phyloP scores from a whole-genome alignment of 2,888 invertebrate genomes.

The Laspeyria flexula region DNA sequence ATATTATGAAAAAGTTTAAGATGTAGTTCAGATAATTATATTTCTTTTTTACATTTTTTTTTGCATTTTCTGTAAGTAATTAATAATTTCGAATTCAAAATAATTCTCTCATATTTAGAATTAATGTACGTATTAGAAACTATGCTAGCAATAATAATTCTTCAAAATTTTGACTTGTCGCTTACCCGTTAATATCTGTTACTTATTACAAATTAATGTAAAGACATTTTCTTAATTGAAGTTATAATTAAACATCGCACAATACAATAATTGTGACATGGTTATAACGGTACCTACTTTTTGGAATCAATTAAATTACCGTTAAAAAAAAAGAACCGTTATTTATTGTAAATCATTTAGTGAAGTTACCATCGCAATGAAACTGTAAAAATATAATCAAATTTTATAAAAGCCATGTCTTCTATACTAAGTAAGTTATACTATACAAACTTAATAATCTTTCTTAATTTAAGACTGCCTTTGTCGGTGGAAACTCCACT shows the following conservation, averaged over 20 bases:
- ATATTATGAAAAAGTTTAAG: no score
- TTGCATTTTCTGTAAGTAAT: no score
- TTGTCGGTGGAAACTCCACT: no score
- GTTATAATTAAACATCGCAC: not conserved
- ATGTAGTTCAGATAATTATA: no score
- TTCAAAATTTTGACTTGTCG: not conserved
- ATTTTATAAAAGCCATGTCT: not conserved
- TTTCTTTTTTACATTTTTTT: no score
- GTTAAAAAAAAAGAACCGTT: not conserved
- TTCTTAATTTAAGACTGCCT: no score
- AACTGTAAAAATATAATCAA: not conserved
- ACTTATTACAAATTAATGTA: not conserved
- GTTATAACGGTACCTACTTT: not conserved
- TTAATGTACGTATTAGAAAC: no score
- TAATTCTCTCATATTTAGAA: no score
- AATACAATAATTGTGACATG: not conserved
- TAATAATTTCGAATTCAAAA: no score
- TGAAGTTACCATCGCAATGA: not conserved
- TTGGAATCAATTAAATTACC: not conserved
- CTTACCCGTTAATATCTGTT: not conserved
- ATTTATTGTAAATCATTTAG: not conserved
- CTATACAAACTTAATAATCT: no score
- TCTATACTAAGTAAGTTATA: not conserved
- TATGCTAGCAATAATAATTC: no score
- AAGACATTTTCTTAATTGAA: not conserved